Base-by-base conservation (phyloP, 2,797 vertebrate species). In the Pipistrellus nathusii region DNA sequence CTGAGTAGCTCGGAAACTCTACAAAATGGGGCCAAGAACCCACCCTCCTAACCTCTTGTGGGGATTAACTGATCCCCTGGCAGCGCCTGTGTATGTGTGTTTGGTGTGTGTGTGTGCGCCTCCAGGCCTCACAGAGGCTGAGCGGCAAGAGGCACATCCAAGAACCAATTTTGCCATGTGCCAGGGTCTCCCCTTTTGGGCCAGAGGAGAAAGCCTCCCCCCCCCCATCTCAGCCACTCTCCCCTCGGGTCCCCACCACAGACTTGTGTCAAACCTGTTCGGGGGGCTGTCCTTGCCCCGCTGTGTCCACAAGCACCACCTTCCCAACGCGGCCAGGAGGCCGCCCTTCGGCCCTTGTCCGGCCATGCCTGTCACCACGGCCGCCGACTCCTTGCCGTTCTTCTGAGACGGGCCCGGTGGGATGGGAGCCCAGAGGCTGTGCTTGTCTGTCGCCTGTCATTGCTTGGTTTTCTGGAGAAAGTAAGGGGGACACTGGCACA, bases 51-150 rank as follows among this genome's bases (percentile, higher is more conserved):
- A 84, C 95, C 84, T 95, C 91, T 90, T 59, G 17, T 6, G 41
- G 62, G 96, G 94, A 95, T 91, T 96, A 93, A 27, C 93, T 90
- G 95, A 91, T 75, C 62, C 64, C 48, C 69, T 89, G 88, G 88
- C 86, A 62, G 84, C 48, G 53, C 62, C 20, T 57, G 6, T 5
- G 78, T 6, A 59, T 53, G 38, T n/a, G 27, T n/a, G 13, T 17
- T 30, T n/a, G 62, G 30, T 32, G 64, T 17, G 64, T 8, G 15
- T 18, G 62, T 8, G 14, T 3, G 59, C 6, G 12, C 0, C 14
- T 30, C 14, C 64, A 8, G 89, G 64, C 76, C 57, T 68, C 48
- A 0, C 27, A 0, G 5, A 0, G 3, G 55, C 78, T 68, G 9
- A 1, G 46, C 4, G 38, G 59, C 64, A 32, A 27, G 69, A 80